Conservation (phyloP, 2,888 invertebrate genomes). For the Chrysina gloriosa region DNA sequence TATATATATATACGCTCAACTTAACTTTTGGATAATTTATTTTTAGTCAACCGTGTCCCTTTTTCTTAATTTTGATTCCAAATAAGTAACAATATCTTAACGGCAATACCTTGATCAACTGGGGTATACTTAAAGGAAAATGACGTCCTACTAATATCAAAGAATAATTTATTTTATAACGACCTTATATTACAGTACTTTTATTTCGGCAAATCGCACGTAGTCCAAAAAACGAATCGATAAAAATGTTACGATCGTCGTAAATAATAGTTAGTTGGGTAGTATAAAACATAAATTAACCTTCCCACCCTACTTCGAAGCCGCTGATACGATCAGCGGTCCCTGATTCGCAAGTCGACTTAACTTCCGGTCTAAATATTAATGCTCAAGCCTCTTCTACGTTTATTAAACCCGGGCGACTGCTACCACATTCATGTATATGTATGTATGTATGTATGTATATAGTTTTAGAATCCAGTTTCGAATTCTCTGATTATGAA, state of each 20-base stretch:
- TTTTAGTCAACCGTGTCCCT: no score
- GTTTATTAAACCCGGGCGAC: background rate
- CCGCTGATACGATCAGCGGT: constrained; percentile 6
- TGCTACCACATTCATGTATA: background rate
- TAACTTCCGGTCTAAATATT: constrained; percentile 12
- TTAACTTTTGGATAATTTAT: no score
- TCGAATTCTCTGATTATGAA: no score
- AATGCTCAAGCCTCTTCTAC: background rate
- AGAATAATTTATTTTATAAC: no score
- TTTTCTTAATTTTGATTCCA: no score
- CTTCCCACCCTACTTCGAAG: background rate
- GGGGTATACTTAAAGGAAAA: no score
- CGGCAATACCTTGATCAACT: no score
- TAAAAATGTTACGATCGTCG: constrained; percentile 7
- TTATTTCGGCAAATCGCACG: background rate
- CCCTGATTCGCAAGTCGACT: constrained; percentile 16
- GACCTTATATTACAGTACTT: no score
- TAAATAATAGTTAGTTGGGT: constrained; percentile 19
- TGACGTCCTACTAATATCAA: no score
- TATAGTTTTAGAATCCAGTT: no score
- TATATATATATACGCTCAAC: no score
- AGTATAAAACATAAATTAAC: constrained; percentile 2
- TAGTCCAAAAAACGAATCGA: background rate
- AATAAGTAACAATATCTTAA: no score
- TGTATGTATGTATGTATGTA: background rate